A percentile compares a stretch with the other conserved stretches of the same genome.
Evolutionary conservation across 2,113 vertebrate genomes (phyloP).

Genomic region (Terrapene triunguis): DNA sequence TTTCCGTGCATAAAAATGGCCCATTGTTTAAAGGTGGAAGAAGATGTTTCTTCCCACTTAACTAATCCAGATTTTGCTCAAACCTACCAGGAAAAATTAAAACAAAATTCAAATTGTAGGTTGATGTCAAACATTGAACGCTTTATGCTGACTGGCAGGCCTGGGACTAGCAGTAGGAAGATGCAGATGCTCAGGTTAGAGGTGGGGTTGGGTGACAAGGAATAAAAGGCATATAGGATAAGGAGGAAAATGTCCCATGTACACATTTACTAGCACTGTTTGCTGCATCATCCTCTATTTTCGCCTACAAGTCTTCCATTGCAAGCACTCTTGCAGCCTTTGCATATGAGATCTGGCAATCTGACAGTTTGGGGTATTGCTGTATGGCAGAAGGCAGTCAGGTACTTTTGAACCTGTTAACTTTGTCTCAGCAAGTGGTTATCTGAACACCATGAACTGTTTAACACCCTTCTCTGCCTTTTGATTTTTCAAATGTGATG

Average conservation of each 20-base stretch:
- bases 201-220: not conserved
- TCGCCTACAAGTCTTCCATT: not conserved
- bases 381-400: not conserved
- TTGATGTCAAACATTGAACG: no score
- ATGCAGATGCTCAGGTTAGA: not conserved
- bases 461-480: not conserved
- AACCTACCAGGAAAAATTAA: no score
- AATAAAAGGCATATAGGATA: not conserved
- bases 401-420: not conserved
- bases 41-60: not conserved
- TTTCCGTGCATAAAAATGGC: not conserved
- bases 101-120: no score
- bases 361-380: not conserved
- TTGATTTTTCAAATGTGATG: not conserved
- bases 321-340: not conserved
- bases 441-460: not conserved
- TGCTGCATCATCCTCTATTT: not conserved
- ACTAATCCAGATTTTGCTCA: not conserved
- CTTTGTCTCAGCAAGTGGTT: not conserved
- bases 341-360: not conserved
- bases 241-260: not conserved
- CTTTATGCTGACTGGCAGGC: not conserved
- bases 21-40: not conserved
- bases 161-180: not conserved
- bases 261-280: not conserved